Conservation (phyloP, 2,113 vertebrate species). For the Nothoprocta pentlandii region DNA sequence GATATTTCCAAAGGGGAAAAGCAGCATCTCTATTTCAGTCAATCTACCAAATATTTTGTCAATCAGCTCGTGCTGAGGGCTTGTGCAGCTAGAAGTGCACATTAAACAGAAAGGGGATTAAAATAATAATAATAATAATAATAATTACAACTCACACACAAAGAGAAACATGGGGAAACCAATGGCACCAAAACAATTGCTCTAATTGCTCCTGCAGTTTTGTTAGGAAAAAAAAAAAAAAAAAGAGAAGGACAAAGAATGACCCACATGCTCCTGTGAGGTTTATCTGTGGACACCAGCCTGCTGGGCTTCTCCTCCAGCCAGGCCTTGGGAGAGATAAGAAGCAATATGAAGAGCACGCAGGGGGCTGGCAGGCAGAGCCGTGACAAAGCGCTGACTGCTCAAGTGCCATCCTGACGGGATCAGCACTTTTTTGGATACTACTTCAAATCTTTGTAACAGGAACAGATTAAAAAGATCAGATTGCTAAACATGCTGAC, state of each 20-base stretch:
- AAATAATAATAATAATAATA: not conserved
- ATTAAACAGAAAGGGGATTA: not conserved
- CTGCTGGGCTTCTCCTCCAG: not conserved
- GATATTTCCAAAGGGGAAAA: not conserved
- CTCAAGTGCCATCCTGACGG: not conserved
- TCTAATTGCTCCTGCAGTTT: no score
- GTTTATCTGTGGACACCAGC: not conserved
- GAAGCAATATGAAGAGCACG: not conserved
- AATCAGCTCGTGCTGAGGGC: not conserved
- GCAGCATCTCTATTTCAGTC: not conserved
- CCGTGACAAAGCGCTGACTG: constrained; percentile 12
- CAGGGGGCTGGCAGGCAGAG: not conserved
- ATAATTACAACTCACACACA: no score
- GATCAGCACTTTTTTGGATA: constrained; percentile 23
- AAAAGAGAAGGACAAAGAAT: no score
- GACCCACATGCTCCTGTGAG: fast-evolving
- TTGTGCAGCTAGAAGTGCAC: not conserved
- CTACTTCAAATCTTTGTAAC: constrained; percentile 18
- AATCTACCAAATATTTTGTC: not conserved
- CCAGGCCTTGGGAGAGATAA: not conserved
- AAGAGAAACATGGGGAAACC: not conserved
- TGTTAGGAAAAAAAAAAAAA: not conserved
- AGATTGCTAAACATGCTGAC: not conserved
- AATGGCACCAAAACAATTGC: not conserved
- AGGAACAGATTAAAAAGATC: constrained; percentile 20